Base-by-base conservation (phyloP, 2,797 vertebrate genomes). In the Pipistrellus pygmaeus region DNA sequence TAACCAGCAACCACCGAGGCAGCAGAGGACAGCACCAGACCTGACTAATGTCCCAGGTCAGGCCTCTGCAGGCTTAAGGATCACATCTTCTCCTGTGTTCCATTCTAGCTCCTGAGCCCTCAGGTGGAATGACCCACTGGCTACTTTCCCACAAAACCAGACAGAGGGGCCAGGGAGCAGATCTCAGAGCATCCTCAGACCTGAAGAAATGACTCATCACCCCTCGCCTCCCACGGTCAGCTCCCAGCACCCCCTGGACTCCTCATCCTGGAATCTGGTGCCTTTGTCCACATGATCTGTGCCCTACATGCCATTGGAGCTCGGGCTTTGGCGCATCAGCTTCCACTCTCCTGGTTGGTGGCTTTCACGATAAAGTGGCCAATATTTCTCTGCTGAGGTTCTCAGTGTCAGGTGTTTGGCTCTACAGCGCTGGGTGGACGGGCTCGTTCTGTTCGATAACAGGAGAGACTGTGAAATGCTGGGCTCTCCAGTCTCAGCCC, bases 401-500 rank as follows among this genome's bases (percentile, higher is more conserved):
- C 66, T 21, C 18, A 4, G 66, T 20, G 64, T 20, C 73, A 6
- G 10, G 9, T 12, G 35, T 23, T 68, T 23, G 35, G 68, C 35
- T 23, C 10, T 3, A 32, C 11, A 23, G 35, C 9, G 32, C 66
- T 20, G 9, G 18, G 18, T 68, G 32, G 32, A 20, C 2, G 1
- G 17, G 32, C 18, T 32, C 1, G 3, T 6, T 21, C n/a, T 8
- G 48, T 11, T 53, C 3, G 0, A 20, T 23, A 14, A 8, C 10
- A 35, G 20, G n/a, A 35, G 64, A 35, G 73, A 12, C 4, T 18
- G 17, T 6, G 7, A 27, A 11, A 64, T 4, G 3, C 44, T 32
- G 78, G 32, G 32, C 3, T 38, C 48, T 41, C 23, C 0, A 1
- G 38, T 1, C 21, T 30, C 55, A 10, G n/a, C 60, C 5, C 0